phyloP scores from a whole-genome alignment of 1,140 invertebrate genomes.

The Drosophila burlai region DNA sequence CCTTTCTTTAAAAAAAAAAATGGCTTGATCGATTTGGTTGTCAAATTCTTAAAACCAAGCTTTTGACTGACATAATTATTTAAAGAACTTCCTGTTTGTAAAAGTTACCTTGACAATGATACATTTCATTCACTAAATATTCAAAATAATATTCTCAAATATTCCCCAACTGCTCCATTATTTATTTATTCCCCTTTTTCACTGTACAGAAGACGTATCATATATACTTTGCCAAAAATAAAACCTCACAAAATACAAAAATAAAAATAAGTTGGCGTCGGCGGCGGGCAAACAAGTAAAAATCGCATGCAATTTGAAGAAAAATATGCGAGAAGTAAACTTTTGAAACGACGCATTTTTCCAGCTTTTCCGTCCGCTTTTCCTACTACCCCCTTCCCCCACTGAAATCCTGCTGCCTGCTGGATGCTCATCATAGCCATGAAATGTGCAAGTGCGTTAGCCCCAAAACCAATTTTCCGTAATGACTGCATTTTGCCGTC shows the following conservation, averaged over 20 bases:
- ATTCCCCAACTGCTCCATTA: not conserved
- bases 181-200: not conserved
- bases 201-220: conserved; percentile 4
- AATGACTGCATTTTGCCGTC: conserved; percentile 83
- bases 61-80: not conserved
- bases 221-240: conserved; percentile 5
- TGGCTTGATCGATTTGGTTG: too few relatives aligned
- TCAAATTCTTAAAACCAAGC: not conserved
- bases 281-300: conserved; percentile 75
- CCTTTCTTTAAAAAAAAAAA: too few relatives aligned
- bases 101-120: not conserved
- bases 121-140: not conserved
- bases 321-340: conserved; percentile 82
- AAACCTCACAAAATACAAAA: conserved; percentile 20
- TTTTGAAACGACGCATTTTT: conserved; percentile 82
- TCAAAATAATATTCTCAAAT: not conserved
- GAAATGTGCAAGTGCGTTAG: conserved; percentile 83
- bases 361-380: conserved; percentile 28
- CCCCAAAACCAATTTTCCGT: conserved; percentile 84
- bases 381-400: not conserved
- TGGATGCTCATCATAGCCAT: conserved; percentile 73
- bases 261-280: conserved; percentile 64
- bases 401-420: not conserved
- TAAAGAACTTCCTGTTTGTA: not conserved
- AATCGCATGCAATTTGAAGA: conserved; percentile 81